Evolutionary conservation across 2,888 invertebrate species (phyloP).

Genomic region (Drosophila suboccidentalis): DNA sequence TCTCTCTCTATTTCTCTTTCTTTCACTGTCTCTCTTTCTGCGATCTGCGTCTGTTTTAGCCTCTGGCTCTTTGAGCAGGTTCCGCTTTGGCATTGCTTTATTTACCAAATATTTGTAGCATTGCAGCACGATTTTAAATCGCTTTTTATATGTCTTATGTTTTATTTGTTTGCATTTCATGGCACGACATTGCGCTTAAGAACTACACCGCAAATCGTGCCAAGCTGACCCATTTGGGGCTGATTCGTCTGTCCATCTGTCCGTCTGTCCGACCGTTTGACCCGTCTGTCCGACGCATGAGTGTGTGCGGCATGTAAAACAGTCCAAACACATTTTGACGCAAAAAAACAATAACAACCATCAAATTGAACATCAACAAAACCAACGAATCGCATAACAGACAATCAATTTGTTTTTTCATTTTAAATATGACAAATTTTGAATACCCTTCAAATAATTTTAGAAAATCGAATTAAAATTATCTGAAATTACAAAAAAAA

Average conservation of each 20-base stretch:
- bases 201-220: constrained; percentile 66
- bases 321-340: constrained; percentile 44
- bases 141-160: constrained; percentile 43
- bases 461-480: too few relatives aligned
- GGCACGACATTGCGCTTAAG: constrained; percentile 67
- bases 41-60: constrained; percentile 10
- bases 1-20: constrained; percentile 11
- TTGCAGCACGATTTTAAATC: constrained; percentile 66
- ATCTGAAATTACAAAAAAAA: too few relatives aligned
- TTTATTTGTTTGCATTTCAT: constrained; percentile 58
- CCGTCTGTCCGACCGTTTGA: neutral
- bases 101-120: constrained; percentile 65
- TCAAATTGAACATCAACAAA: constrained; percentile 39
- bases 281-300: neutral
- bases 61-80: constrained; percentile 43
- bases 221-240: constrained; percentile 60
- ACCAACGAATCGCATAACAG: constrained; percentile 22
- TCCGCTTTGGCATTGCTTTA: constrained; percentile 67
- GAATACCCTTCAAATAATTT: constrained; percentile 28
- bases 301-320: constrained; percentile 48
- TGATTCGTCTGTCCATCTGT: neutral
- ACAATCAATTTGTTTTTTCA: constrained; percentile 3
- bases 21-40: constrained; percentile 6
- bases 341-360: constrained; percentile 47
- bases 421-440: constrained; percentile 1